Percentiles rank a stretch among this genome's conserved stretches.
These are phyloP conservation scores for Pelagia noctiluca DNA, from an alignment of 30 jellyfish, hydroid and myxozoan genomes.

Conservation along the genomic window DNA sequence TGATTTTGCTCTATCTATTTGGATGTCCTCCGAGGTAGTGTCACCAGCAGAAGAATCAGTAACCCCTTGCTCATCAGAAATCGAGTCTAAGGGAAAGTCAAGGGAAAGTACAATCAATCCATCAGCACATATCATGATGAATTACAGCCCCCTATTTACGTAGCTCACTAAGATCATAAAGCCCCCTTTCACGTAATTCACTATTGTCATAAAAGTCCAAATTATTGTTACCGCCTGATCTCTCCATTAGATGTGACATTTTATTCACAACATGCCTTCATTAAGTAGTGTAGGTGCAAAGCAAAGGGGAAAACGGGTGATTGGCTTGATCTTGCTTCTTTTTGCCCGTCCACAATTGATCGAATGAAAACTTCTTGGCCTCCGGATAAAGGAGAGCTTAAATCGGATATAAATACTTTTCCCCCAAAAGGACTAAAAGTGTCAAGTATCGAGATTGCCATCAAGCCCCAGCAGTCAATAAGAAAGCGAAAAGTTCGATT, in stretches of 20 bases:
- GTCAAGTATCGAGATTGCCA: too few species aligned
- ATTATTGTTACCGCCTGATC: not conserved
- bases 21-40: conserved; percentile 10
- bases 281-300: not conserved
- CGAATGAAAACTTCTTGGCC: conserved; percentile 1
- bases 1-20: not conserved
- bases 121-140: not conserved
- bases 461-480: too few species aligned
- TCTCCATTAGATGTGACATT: conserved; percentile 3
- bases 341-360: conserved; percentile 6
- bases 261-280: conserved; percentile 1
- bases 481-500: too few species aligned
- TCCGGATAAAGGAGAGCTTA: not conserved
- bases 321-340: not conserved
- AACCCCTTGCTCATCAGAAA: conserved; percentile 8
- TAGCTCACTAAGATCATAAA: conserved; percentile 2
- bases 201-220: not conserved
- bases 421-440: too few species aligned
- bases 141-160: not conserved
- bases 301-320: conserved; percentile 2
- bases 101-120: conserved; percentile 2
- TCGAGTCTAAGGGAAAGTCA: too few species aligned
- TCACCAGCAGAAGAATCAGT: conserved; percentile 3
- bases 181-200: not conserved
- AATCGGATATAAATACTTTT: too few species aligned